Percentiles rank a stretch among this genome's conserved stretches.
phyloP scores from a whole-genome alignment of 2,888 invertebrate genomes.

The Galerucella nymphaeae region DNA sequence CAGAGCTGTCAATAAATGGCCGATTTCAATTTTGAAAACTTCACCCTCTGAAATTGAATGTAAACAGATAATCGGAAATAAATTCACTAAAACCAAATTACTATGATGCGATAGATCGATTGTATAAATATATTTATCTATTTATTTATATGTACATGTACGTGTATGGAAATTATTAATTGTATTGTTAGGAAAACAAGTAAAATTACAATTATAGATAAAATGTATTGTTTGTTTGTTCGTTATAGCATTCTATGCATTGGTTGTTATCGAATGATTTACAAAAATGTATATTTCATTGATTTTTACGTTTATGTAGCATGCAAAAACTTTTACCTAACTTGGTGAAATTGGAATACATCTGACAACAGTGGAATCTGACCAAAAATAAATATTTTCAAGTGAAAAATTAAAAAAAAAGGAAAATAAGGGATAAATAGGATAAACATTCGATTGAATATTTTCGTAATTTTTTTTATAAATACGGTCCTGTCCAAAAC shows the following conservation, averaged over 20 bases:
- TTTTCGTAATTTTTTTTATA: neutral
- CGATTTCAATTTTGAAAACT: conserved; percentile 44
- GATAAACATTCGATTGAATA: too few species aligned
- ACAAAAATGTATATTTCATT: neutral
- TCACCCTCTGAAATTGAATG: conserved; percentile 42
- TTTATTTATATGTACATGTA: neutral
- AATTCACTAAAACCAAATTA: conserved; percentile 41
- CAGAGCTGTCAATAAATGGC: conserved; percentile 30
- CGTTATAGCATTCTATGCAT: neutral
- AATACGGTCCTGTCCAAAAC: conserved; percentile 11
- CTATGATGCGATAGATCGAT: conserved; percentile 22
- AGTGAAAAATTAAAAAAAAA: too few species aligned
- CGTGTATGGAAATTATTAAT: conserved; percentile 10
- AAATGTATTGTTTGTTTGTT: conserved; percentile 1
- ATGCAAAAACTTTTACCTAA: too few species aligned
- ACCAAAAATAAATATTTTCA: too few species aligned
- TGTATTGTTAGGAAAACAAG: conserved; percentile 7
- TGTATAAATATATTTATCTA: neutral
- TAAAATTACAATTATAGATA: neutral
- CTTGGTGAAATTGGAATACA: too few species aligned
- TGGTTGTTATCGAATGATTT: neutral
- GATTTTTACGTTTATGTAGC: too few species aligned
- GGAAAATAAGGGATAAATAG: too few species aligned
- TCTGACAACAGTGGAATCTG: too few species aligned
- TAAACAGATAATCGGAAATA: conserved; percentile 44